Percentiles rank a stretch among this genome's conserved stretches.
Conservation (phyloP, 2,888 invertebrate species). For the Microctonus hyperodae region DNA sequence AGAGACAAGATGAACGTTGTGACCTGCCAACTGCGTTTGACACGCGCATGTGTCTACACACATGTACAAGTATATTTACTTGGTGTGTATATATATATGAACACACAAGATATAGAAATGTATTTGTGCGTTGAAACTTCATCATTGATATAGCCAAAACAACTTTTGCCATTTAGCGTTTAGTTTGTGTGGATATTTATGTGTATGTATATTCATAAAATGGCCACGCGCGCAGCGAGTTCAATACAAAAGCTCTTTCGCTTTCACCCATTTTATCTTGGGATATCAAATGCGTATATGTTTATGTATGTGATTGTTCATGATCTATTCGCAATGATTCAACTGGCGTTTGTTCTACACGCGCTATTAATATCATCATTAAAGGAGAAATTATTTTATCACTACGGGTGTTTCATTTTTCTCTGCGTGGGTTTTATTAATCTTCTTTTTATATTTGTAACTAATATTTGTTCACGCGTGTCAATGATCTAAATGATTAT, state of each 20-base stretch:
- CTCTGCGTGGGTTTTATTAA: neutral
- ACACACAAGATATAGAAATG: neutral
- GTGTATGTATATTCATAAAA: neutral
- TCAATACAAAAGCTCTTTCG: neutral
- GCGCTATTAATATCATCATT: neutral
- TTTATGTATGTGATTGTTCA: neutral
- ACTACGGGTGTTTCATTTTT: neutral
- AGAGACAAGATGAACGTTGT: conserved; percentile 35
- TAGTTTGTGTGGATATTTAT: neutral
- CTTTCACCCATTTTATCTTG: neutral
- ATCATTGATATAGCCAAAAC: conserved; percentile 1
- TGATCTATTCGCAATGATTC: neutral
- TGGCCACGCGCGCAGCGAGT: conserved; percentile 17
- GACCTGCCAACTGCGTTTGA: conserved; percentile 45
- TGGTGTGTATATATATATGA: neutral
- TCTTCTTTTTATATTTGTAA: too few species aligned
- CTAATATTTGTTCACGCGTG: neutral
- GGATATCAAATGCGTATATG: neutral
- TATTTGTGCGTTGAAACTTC: neutral
- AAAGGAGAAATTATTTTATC: neutral
- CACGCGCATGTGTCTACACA: conserved; percentile 44
- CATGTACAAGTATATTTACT: neutral
- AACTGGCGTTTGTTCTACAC: neutral
- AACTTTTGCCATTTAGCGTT: neutral
- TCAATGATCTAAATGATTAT: neutral